Base-by-base conservation (phyloP, 2,888 invertebrate species). In the Heliconius hortense region DNA sequence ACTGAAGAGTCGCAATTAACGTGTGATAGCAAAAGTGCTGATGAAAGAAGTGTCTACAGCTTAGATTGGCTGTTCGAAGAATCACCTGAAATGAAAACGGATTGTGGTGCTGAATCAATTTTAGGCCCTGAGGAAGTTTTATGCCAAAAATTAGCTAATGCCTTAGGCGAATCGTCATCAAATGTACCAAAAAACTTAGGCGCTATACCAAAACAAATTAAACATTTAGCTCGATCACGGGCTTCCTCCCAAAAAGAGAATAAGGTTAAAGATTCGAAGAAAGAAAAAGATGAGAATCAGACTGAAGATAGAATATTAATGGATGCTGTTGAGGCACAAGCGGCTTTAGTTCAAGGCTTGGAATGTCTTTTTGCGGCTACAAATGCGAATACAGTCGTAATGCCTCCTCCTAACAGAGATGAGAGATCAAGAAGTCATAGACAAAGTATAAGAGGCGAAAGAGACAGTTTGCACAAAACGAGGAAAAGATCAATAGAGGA, bases 171-270 rank as follows among this genome's bases (percentile, higher is more conserved):
- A 83, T 86, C 93, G 21, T 95, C 89, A 81, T 92, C 86, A 80
- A 95, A 90, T 83, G 90, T 89, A 81, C 94, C 95, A 87, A 95
- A 95, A 87, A 96, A 96, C 87, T 94, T 96, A 83, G 96, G 96
- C 77, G 96, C 96, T 79, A 96, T 96, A 87, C 96, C 96, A 76
- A 96, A 97, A 88, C 96, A 96, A 89, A 90, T 94, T 83, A 94
- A 93, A 93, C 94, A 93, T 90, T 91, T 92, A 89, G 90, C 91
- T 81, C 87, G 95, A 89, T 87, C 94, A 83, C 86, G 95, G 83
- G 90, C 95, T 80, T 95, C 95, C 53, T 95, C 95, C 15, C 94
- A 95, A 74, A 94, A 94, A 86, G 94, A 94, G 86, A 94, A 94
- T 86, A 94, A 94, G 85, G 93, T 91, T 86, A 89, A 88, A 85